Evolutionary conservation across 2,113 vertebrate species (phyloP), one percentile per base, ranked within the genome.

Genomic region (Istiophorus platypterus): DNA sequence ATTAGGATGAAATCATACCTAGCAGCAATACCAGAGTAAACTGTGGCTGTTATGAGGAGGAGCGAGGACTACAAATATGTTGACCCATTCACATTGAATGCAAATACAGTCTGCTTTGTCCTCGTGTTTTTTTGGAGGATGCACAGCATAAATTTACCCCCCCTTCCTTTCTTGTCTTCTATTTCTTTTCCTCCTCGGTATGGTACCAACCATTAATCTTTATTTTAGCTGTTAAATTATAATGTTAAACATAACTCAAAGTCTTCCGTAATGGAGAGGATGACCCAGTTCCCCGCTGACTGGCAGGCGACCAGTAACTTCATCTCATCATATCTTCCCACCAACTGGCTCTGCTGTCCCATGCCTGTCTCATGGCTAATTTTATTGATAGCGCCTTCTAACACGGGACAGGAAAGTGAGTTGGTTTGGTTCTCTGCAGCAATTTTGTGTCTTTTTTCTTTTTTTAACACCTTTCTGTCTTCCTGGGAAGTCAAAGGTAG

Each of bases 171-270:
- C 26, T 24, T 13, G 15, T 77, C 26, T 39, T 34, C 5, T 31
- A 34, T 47, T 52, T 49, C 12, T 22, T 22, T n/a, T 62, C 39
- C 18, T 63, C 26, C 41, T 57, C 34, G 71, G 26, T 63, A 5
- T 7, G 22, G 41, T 18, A n/a, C 49, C 41, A 51, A 70, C 37
- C 72, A 89, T 92, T 84, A 57, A 41, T 91, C 80, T 72, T 85
- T 59, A 87, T 88, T 77, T 81, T 14, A 75, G 75, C 45, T 29
- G 56, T 74, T 84, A 83, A 85, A 90, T 85, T 59, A 68, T 79
- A 63, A 83, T 72, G 80, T 91, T 85, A 85, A 85, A 87, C 87
- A 89, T 80, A 88, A 88, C 73, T 85, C 85, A 82, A 82, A 78
- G 71, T 71, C 77, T 79, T 79, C 73, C 77, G 80, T 68, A 81